Percentiles rank a stretch among this genome's conserved stretches.
phyloP scores from a whole-genome alignment of 2,797 vertebrate species.

The Phalloptychus januarius region DNA sequence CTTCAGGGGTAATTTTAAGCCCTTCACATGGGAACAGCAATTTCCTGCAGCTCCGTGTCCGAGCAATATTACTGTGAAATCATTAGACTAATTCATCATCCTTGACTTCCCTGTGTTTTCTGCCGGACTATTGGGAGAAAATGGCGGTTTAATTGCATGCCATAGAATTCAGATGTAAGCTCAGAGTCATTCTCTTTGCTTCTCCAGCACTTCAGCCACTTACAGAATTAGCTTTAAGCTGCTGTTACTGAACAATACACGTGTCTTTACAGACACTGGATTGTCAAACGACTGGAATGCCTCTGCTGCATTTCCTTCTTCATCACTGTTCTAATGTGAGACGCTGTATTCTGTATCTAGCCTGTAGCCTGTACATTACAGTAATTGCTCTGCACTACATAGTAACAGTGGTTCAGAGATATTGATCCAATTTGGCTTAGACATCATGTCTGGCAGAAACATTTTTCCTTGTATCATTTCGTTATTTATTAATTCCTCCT shows the following conservation, averaged over 20 bases:
- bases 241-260: slow-evolving; percentile 45
- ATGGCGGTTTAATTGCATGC: slow-evolving; percentile 73
- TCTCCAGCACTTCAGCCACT: slow-evolving; percentile 38
- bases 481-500: slow-evolving; percentile 37
- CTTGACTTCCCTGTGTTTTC: slow-evolving; percentile 75
- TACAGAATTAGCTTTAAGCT: slow-evolving; percentile 54
- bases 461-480: slow-evolving; percentile 57
- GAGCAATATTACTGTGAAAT: slow-evolving; percentile 77
- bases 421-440: slow-evolving; percentile 67
- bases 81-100: slow-evolving; percentile 80
- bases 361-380: slow-evolving; percentile 59
- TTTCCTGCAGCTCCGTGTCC: slow-evolving; percentile 77
- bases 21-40: slow-evolving; percentile 74
- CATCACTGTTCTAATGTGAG: slow-evolving; percentile 58
- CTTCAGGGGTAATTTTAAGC: slow-evolving; percentile 74
- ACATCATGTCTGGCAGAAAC: slow-evolving; percentile 57
- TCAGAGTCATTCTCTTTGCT: slow-evolving; percentile 53
- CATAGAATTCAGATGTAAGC: slow-evolving; percentile 65
- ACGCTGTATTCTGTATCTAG: slow-evolving; percentile 46
- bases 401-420: slow-evolving; percentile 58
- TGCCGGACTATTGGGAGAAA: slow-evolving; percentile 61
- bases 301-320: slow-evolving; percentile 46
- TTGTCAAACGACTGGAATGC: slow-evolving; percentile 54
- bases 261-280: slow-evolving; percentile 47
- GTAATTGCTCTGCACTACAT: slow-evolving; percentile 62